Base-by-base conservation (phyloP, 2,888 invertebrate species). In the Eupithecia tripunctaria region DNA sequence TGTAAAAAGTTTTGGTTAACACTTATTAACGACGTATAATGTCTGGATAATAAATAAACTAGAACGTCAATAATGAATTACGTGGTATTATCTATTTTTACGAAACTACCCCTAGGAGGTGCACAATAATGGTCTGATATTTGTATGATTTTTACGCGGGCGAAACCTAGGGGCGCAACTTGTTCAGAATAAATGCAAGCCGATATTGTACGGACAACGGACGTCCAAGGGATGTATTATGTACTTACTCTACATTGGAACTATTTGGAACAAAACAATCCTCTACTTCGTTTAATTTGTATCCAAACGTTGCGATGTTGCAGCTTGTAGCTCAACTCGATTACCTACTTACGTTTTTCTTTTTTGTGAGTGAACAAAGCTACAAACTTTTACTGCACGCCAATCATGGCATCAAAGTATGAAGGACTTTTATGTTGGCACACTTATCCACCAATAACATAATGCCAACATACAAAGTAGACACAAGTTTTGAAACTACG, bases 241-340 rank as follows among this genome's bases (percentile, higher is more conserved):
- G n/a, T 73, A 67, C 72, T 76, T 74, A 76, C 67, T 67, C 56
- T 47, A 64, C n/a, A n/a, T n/a, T n/a, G n/a, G n/a, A n/a, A n/a
- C n/a, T 32, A 56, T 68, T 73, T 65, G 29, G 4, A 10, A 8
- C 1, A 41, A 70, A 62, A 69, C 62, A 67, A 62, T 18, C 32
- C 29, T 32, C 3, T 15, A 36, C 5, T n/a, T 47, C 21, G 36
- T 15, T 32, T 62, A 32, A 62, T 62, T 36, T 63, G 36, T 36
- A 63, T 12, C n/a, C 18, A 21, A 38, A 64, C 36, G 21, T 64
- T 38, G 38, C 63, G 14, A 38, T 64, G 38, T 64, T 63, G 21
- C 12, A 64, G 38, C 21, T 64, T 63, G 21, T 5, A 64, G 38
- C 21, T n/a, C 32, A 36, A 63, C 38, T 36, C 38, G 36, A 38